Evolutionary conservation across 2,113 vertebrate species (phyloP), one percentile per base, ranked within the genome.

Genomic region (Semnornis frantzii): DNA sequence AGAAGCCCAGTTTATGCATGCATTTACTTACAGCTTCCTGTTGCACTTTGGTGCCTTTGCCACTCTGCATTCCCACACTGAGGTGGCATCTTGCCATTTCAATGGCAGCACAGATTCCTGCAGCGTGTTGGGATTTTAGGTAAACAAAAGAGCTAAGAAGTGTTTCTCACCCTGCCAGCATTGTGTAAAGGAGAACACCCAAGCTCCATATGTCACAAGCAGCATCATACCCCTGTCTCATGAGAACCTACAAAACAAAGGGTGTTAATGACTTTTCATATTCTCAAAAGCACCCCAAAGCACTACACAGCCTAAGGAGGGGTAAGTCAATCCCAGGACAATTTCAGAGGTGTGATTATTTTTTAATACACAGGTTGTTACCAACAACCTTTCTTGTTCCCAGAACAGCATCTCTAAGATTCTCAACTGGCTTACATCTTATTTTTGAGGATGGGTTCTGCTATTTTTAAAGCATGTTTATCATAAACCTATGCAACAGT

Each of bases 141-240:
- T 76, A 92, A 91, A 91, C 37, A 80, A 88, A 52, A 77, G 77
- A 90, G 42, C 60, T 78, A 73, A 74, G 81, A 70, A 91, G 66
- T 30, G 48, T 68, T 94, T 95, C 98, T 97, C 96, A 98, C 98
- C 98, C 98, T 92, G 98, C 98, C 88, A 99, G 82, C 98, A 99
- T 99, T 15, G 98, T 99, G 87, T 99, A 98, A 57, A 99, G 98
- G 44, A 99, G 98, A 83, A 99, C 98, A 88, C 98, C 98, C 82
- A 99, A 96, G 94, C 98, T 99, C 98, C 98, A 99, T 89, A 99
- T 98, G 96, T 99, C 98, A 97, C 98, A 99, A 46, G 98, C 98
- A 95, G 98, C 98, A 97, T 99, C 98, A 59, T 99, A 99, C 15
- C 98, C 98, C 84, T 99, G 98, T 93, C 98, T 98, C 98, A 98